These are phyloP conservation scores for Strigamia transsilvanica DNA, from an alignment of 2,888 invertebrate species.

Conservation along the genomic window DNA sequence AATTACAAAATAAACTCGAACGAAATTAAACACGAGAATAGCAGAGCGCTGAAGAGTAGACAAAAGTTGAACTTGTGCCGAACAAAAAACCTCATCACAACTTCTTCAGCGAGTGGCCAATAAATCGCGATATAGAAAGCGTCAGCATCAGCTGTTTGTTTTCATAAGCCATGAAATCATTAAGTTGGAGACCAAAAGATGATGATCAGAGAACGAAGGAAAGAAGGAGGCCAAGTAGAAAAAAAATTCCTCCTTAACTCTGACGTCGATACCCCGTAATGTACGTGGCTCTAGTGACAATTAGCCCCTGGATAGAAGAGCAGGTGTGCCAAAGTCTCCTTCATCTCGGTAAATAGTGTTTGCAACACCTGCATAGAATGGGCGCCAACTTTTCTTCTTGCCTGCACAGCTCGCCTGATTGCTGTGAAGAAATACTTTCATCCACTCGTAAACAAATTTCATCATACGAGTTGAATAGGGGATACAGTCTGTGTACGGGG, in stretches of 20 bases:
- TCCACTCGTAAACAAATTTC: slow-evolving; percentile 7
- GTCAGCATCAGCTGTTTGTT: slow-evolving; percentile 30
- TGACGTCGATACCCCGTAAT: slow-evolving; percentile 3
- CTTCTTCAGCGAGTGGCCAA: slow-evolving; percentile 15
- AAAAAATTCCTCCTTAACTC: not conserved
- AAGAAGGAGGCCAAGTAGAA: not conserved
- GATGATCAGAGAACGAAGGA: not conserved
- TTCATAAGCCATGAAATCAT: slow-evolving; percentile 25
- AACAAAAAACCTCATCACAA: not conserved
- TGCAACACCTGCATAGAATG: slow-evolving; percentile 18
- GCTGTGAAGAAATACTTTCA: not conserved
- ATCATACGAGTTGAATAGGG: not conserved
- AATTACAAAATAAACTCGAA: not conserved
- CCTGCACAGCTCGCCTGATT: slow-evolving; percentile 5
- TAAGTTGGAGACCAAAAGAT: slow-evolving; percentile 19
- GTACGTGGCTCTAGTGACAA: slow-evolving; percentile 10
- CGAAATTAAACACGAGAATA: not conserved
- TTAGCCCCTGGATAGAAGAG: slow-evolving; percentile 6
- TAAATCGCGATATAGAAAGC: slow-evolving; percentile 2
- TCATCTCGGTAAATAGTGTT: slow-evolving; percentile 3
- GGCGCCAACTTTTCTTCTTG: slow-evolving; percentile 1
- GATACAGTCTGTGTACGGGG: not conserved
- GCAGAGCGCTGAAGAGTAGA: not conserved
- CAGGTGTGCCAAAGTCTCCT: slow-evolving; percentile 21
- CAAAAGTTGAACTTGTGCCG: not conserved